These are phyloP conservation scores for Tiaroga cobitis DNA, from an alignment of 2,797 vertebrate genomes.

Conservation along the genomic window DNA sequence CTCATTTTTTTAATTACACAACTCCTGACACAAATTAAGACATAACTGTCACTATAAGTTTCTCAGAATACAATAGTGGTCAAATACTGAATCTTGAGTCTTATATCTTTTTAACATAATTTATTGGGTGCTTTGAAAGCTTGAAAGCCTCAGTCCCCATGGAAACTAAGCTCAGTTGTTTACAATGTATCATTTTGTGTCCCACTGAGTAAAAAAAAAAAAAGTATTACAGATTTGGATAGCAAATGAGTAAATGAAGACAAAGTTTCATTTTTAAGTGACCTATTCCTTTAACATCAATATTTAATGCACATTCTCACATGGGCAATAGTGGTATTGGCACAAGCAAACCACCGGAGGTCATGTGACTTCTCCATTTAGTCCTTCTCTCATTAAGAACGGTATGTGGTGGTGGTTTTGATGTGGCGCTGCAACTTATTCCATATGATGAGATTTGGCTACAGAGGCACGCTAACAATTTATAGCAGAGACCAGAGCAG, in stretches of 20 bases:
- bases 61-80: too few relatives aligned
- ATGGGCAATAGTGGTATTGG: neutral
- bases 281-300: neutral
- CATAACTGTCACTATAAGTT: too few relatives aligned
- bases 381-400: slow-evolving; percentile 14
- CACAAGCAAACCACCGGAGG: neutral
- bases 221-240: rapidly evolving
- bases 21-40: too few relatives aligned
- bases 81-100: too few relatives aligned
- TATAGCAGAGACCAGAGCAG: neutral
- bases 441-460: slow-evolving; percentile 10
- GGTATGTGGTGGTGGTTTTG: slow-evolving; percentile 22
- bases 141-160: neutral
- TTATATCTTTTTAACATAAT: too few relatives aligned
- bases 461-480: neutral
- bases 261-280: neutral
- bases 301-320: neutral
- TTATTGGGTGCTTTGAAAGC: neutral
- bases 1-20: too few relatives aligned
- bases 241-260: neutral
- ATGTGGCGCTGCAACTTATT: slow-evolving; percentile 10
- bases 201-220: neutral
- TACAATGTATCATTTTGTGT: neutral
- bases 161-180: neutral
- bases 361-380: slow-evolving; percentile 16